Evolutionary conservation across 2,888 invertebrate genomes (phyloP), one percentile per base, ranked within the genome.

Genomic region (Bhutanitis thaidina): DNA sequence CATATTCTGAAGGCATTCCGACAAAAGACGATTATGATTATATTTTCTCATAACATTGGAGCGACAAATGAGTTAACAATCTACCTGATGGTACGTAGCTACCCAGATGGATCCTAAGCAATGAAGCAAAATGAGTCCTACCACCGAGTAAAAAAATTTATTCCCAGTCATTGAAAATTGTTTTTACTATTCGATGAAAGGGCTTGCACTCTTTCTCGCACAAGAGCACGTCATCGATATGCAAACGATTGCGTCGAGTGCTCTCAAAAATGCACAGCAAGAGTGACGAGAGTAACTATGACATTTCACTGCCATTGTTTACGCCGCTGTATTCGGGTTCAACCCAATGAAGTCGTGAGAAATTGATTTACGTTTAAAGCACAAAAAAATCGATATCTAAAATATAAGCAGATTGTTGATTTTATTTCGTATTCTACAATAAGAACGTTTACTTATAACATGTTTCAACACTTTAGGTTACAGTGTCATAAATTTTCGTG

Each of bases 221-320:
- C 37, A 46, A 53, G 45, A 52, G 45, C 13, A 63, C 66, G 74
- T 70, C 71, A 84, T 73, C 82, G 87, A 84, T 88, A 88, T 88
- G 87, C 87, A 88, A 88, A 88, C 80, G 78, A 71, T 71, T 70
- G 66, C 59, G 60, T 67, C 58, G 65, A 87, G 86, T 68, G 77
- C 79, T 67, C 83, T 80, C 61, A 52, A 72, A 56, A 61, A 56
- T 65, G 57, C 62, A 62, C 54, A 60, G 65, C 56, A 65, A 58
- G 55, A 61, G 66, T 60, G 69, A 64, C 61, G 64, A 68, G 70
- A 77, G 72, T 62, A 59, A 65, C 69, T 67, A 61, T 71, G 82
- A 73, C 78, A 74, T 82, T 81, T 80, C 64, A 65, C 74, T 64
- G 77, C 74, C 71, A 73, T 86, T 87, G 83, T 86, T 80, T 81